Evolutionary conservation across 2,888 invertebrate species (phyloP).

Genomic region (Rutpela maculata): DNA sequence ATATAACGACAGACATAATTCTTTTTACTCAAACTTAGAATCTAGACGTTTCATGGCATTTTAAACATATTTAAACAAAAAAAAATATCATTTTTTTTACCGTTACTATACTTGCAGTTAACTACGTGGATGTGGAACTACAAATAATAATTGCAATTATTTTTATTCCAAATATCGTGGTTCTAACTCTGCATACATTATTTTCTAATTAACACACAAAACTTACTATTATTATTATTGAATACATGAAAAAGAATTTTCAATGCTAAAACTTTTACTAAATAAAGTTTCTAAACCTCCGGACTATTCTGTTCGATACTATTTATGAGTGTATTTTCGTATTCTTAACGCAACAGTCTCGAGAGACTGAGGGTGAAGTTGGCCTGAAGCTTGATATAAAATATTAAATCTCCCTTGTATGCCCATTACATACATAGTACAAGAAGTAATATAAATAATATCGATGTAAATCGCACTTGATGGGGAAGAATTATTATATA

Average conservation of each 20-base stretch:
- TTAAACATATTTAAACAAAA: too few relatives aligned
- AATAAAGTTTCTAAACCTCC: conserved; percentile 50
- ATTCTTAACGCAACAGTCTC: conserved; percentile 68
- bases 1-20: too few relatives aligned
- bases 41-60: too few relatives aligned
- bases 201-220: too few relatives aligned
- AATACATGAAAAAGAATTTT: conserved; percentile 41
- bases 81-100: too few relatives aligned
- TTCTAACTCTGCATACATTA: too few relatives aligned
- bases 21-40: too few relatives aligned
- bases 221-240: too few relatives aligned
- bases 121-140: too few relatives aligned
- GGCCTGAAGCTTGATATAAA: conserved; percentile 68
- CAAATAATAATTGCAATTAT: too few relatives aligned
- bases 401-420: conserved; percentile 70
- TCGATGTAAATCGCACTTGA: conserved; percentile 48
- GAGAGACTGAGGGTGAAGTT: conserved; percentile 66
- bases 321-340: conserved; percentile 62
- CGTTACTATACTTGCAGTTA: too few relatives aligned
- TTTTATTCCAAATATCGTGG: too few relatives aligned
- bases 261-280: conserved; percentile 49
- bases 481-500: conserved; percentile 34
- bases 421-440: conserved; percentile 63
- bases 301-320: conserved; percentile 49
- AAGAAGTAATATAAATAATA: conserved; percentile 58